Base-by-base conservation (phyloP, 2,888 invertebrate species). In the Nymphalis urticae region DNA sequence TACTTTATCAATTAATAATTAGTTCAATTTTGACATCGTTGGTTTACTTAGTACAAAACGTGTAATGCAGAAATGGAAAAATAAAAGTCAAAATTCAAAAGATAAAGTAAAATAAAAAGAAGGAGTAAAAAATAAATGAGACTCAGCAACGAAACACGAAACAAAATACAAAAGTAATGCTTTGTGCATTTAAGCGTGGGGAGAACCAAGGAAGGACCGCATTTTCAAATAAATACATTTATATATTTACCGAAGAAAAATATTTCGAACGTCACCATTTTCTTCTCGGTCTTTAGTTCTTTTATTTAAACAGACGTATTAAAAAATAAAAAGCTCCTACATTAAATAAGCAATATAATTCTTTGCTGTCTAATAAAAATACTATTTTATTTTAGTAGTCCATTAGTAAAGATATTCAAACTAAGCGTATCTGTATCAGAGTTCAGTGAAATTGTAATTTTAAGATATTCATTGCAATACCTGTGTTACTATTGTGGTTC, bases 141-240 rank as follows among this genome's bases (percentile, higher is more conserved):
- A 62, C 65, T 65, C 67, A 66, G 60, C 65, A 72, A 68, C 66
- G 66, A 68, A 72, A 65, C 64, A 56, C 51, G 67, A 65, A 70
- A 72, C 65, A 72, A 72, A 72, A 70, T 70, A 70, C 54, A 68
- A 70, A 69, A 68, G 59, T 68, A 68, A 65, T 59, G 72, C 72
- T 69, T 72, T 72, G 70, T 72, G 72, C 72, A 70, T 68, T 70
- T 66, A 70, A 68, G 70, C 68, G 70, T 51, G 61, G 56, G 54
- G 63, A 62, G 65, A 70, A 65, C 65, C 60, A 48, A 62, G 67
- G 48, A 64, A 66, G 68, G 58, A 62, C 61, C 70, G 65, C 70
- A 61, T 70, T 66, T 66, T 65, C 42, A 62, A 56, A 72, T 70
- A 70, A 63, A 63, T 70, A 60, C 66, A 66, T 63, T 70, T 64